Base-by-base conservation (phyloP, 2,797 vertebrate species). In the Morus bassanus region DNA sequence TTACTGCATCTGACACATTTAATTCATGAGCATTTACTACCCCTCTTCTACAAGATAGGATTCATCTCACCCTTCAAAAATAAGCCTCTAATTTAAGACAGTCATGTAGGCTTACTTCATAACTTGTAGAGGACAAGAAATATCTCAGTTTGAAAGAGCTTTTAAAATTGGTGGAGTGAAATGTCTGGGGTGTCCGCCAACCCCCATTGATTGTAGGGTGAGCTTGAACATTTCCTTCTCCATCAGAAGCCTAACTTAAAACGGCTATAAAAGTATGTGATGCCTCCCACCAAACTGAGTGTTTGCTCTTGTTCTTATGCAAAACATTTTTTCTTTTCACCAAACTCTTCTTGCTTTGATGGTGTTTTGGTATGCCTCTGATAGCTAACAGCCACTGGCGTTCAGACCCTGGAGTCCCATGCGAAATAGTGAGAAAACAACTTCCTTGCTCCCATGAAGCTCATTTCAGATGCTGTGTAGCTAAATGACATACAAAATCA, bases 161-260 rank as follows among this genome's bases (percentile, higher is more conserved):
- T 86, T 60, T 63, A 63, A 68, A 89, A 64, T 9, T 45, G 10
- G 39, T 50, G 25, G 8, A 16, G 7, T 50, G 21, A 85, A 54
- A 14, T 33, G 7, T 54, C 15, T 61, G 41, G 25, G 17, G 18
- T 35, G 13, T 48, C 13, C 0, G 0, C 28, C 22, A 85, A 6
- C 19, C 13, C 7, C 30, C 25, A 33, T 1, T 35, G 39, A 39
- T 39, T 78, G n/a, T 7, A 68, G 10, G 9, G 10, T 8, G 23
- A 78, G 2, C 18, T 30, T 67, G 79, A 88, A 60, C 16, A 19
- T n/a, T 73, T 67, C 18, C 25, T 82, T 79, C 48, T 89, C 51
- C 33, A 10, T 60, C 31, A 77, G 43, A 65, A 88, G 7, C 7
- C 13, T 51, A 48, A 61, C 10, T 80, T 72, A 73, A 87, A 74